Evolutionary conservation across 2,888 invertebrate species (phyloP), one percentile per base, ranked within the genome.

Genomic region (Orthonevra nobilis): DNA sequence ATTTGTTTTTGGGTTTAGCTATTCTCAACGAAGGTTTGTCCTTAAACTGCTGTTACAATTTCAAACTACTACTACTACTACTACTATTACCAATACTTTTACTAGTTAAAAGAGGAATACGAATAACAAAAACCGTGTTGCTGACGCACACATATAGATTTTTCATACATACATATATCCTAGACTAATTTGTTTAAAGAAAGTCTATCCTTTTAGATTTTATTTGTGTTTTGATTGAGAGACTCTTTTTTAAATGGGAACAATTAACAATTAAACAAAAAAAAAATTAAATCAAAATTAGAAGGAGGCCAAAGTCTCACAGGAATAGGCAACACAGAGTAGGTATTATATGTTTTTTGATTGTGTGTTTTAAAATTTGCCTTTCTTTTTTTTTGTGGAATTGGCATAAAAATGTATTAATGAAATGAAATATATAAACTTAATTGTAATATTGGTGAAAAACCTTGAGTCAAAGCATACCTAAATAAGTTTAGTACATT

Each of bases 201-300:
- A 36, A 28, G 40, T 50, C 28, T 23, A 20, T 66, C 17, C n/a
- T 14, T 56, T 46, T 68, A 1, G 3, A 44, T 34, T 56, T 23
- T 46, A 38, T n/a, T 40, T 50, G 15, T 52, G 15, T 52, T 30
- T 38, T 38, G 19, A 14, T 32, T 42, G 50, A 36, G 23, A 63
- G 40, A 32, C 30, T 60, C 20, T 60, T 60, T 32, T 48, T 56
- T 28, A 60, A n/a, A 69, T 60, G 69, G 58, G 69, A 69, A 69
- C 69, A 69, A 69, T 69, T 60, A 69, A 58, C 23, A 58, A 48
- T 32, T 69, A 58, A 64, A 64, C 23, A 56, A 46, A 20, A 68
- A 23, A 23, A 17, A 30, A 38, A 14, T 2, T 15, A 36, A 38
- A 9, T 46, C 15, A 12, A 34, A 30, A 30, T 12, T 23, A 28